phyloP scores from a whole-genome alignment of 2,113 vertebrate genomes.

The Hipposideros armiger region DNA sequence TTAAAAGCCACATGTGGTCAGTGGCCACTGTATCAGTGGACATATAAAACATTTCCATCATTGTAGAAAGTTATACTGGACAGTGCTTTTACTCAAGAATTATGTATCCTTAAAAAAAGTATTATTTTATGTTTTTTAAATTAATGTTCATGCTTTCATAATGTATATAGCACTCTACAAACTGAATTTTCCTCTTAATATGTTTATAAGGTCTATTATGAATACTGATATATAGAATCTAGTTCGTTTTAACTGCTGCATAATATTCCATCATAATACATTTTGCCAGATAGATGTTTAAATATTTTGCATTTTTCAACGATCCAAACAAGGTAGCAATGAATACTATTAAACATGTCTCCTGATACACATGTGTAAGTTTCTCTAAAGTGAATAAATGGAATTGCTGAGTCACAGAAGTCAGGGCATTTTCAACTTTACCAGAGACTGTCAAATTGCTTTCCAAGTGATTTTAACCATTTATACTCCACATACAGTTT shows the following conservation, averaged over 20 bases:
- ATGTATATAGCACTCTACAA: neutral
- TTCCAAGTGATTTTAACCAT: neutral
- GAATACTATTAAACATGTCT: neutral
- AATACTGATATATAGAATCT: neutral
- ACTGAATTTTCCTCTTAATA: constrained; percentile 14
- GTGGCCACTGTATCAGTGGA: neutral
- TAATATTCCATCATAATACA: neutral
- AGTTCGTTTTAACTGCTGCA: constrained; percentile 29
- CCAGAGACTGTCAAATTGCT: neutral
- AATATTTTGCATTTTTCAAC: neutral
- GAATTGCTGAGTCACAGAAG: constrained; percentile 1
- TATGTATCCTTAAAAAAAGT: neutral
- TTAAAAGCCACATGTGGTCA: neutral
- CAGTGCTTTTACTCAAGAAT: neutral
- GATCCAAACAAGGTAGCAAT: neutral
- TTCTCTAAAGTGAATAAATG: constrained; percentile 43
- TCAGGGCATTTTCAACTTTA: constrained; percentile 26
- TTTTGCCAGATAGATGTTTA: neutral
- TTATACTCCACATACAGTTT: neutral
- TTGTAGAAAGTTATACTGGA: neutral
- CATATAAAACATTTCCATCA: neutral
- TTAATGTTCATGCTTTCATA: constrained; percentile 27
- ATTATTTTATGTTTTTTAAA: neutral
- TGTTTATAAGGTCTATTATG: constrained; percentile 13
- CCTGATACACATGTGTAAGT: neutral